Base-by-base conservation (phyloP, 92 coral and sea anemone species). In the Galaxea fascicularis region DNA sequence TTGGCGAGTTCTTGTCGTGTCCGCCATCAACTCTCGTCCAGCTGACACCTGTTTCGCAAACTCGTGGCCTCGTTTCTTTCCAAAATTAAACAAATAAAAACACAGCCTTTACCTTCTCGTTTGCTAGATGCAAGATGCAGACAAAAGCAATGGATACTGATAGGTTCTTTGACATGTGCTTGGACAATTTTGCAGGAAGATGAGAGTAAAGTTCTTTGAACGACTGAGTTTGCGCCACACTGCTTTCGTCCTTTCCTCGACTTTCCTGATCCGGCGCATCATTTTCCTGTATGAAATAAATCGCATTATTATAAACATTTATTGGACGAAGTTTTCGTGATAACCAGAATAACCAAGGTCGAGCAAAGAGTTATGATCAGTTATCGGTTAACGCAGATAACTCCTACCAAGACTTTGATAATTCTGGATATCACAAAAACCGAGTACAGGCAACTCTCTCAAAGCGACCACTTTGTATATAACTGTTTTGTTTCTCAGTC, bases 91-190 rank as follows among this genome's bases (percentile, higher is more conserved):
- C 59, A 25, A 22, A 29, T 29, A 27, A 29, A 20, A 0, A 18
- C 3, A 11, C 17, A n/a, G 5, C 20, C 18, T 74, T 63, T 86
- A 97, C 99, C 97, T 97, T 97, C 66, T 97, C 99, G 66, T 97
- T 97, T 21, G 99, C 97, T 78, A 97, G 91, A 86, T 96, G 99
- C 12, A 96, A 93, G 71, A 96, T 83, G 86, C 96, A 95, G 16
- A 96, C 98, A 67, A 96, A 96, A 24, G 97, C 99, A 45, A 96
- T 96, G 71, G 95, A 93, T 21, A 95, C 91, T 35, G 98, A 95
- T 65, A 96, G 82, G 86, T 92, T 95, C 79, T 96, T 96, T 14
- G 98, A 87, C 99, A 97, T 97, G 88, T 93, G 88, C 81, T 93
- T 97, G 35, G 99, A 93, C 11, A 95, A 86, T 56, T 84, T 90